Conservation (phyloP, 1,140 invertebrate genomes). For the Akabosia matsudoensis region DNA sequence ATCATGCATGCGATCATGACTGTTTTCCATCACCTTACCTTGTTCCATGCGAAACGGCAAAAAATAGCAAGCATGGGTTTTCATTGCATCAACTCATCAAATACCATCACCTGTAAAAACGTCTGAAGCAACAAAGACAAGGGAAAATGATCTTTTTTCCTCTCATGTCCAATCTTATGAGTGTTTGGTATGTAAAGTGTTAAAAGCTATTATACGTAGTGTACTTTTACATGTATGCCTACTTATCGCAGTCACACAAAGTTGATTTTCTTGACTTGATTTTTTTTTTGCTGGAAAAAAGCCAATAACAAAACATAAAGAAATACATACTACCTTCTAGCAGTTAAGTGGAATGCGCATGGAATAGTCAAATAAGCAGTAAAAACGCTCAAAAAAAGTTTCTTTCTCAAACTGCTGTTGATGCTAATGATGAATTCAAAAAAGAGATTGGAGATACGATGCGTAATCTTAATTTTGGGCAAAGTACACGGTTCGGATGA, state of each 20-base stretch:
- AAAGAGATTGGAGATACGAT: conserved; percentile 11
- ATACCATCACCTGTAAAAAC: conserved; percentile 18
- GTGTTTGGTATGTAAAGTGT: no score
- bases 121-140: background rate
- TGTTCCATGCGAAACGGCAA: background rate
- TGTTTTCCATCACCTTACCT: background rate
- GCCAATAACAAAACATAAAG: background rate
- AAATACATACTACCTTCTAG: background rate
- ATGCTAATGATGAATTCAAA: background rate
- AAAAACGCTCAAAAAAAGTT: background rate
- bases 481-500: background rate
- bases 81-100: background rate
- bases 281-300: conserved; percentile 16
- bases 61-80: background rate
- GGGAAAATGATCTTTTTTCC: background rate
- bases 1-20: background rate
- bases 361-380: conserved; percentile 14
- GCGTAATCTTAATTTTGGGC: conserved; percentile 4
- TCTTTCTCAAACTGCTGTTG: background rate
- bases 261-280: background rate
- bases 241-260: background rate
- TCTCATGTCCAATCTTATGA: background rate
- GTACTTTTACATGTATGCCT: background rate
- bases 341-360: conserved; percentile 2
- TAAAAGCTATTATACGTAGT: no score